Conservation (phyloP, 2,113 vertebrate species). For the Butorides virescens region DNA sequence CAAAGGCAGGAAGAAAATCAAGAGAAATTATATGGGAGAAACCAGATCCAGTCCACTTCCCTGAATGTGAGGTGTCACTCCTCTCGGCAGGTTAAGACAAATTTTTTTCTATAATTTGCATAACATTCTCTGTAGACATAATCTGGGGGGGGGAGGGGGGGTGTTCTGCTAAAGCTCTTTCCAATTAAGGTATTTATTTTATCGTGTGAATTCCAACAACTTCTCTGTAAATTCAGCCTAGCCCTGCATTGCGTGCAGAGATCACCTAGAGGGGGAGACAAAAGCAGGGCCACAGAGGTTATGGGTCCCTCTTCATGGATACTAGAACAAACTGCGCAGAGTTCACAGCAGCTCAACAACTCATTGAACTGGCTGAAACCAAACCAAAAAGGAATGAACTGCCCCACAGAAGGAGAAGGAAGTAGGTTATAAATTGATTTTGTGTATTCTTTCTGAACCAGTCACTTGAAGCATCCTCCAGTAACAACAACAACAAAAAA, state of each 20-base stretch:
- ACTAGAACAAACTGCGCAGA: background rate
- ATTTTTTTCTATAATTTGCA: background rate
- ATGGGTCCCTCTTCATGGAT: background rate
- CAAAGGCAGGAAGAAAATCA: background rate
- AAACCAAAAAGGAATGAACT: background rate
- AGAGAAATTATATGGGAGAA: background rate
- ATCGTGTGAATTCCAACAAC: background rate
- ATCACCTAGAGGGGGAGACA: background rate
- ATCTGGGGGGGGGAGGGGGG: fast-evolving
- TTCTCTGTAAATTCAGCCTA: background rate
- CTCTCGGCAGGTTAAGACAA: background rate
- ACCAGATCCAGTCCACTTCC: background rate
- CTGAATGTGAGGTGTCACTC: background rate
- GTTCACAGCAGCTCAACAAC: background rate
- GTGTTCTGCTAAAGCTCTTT: background rate
- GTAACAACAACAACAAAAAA: background rate
- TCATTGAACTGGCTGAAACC: background rate
- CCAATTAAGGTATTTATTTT: background rate
- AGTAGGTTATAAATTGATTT: background rate
- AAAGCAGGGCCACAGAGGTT: background rate
- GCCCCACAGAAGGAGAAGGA: background rate
- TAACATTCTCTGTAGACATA: background rate
- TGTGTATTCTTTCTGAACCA: background rate
- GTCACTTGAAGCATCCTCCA: background rate
- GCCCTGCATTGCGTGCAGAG: background rate